A percentile compares a stretch with the other conserved stretches of the same genome.
Evolutionary conservation across 2,797 vertebrate species (phyloP).

Genomic region (Tapera naevia): DNA sequence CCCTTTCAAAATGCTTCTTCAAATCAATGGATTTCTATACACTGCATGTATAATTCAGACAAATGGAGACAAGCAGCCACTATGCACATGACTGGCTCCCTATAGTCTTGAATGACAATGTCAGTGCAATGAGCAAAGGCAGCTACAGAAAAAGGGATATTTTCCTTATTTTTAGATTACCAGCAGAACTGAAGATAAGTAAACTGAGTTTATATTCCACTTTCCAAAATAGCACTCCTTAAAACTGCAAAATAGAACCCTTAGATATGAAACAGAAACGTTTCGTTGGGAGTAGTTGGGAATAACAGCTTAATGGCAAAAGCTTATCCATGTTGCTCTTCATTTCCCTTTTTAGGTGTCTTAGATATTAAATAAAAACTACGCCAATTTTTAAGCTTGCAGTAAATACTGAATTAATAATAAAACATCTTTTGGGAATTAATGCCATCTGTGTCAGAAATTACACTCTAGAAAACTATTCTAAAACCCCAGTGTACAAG

Average conservation of each 20-base stretch:
- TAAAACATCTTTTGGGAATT: not conserved
- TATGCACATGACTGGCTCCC: not conserved
- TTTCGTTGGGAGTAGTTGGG: not conserved
- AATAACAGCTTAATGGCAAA: not conserved
- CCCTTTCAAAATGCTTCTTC: conserved; percentile 46
- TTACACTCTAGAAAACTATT: not conserved
- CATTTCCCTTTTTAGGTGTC: not conserved
- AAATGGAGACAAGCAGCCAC: conserved; percentile 27
- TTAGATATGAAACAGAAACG: not conserved
- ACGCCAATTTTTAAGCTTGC: not conserved
- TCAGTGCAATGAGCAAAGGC: not conserved
- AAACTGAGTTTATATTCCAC: not conserved
- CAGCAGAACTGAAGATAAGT: not conserved
- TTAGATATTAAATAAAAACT: conserved; percentile 16
- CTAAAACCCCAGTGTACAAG: not conserved
- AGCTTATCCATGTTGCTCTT: not conserved
- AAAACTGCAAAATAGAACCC: not conserved
- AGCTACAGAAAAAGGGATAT: not conserved
- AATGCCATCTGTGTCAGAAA: not conserved
- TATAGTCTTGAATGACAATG: conserved; percentile 24
- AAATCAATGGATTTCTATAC: conserved; percentile 39
- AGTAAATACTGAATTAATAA: not conserved
- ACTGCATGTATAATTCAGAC: conserved; percentile 34
- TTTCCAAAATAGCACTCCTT: not conserved
- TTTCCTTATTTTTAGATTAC: conserved; percentile 8